Evolutionary conservation across 1,140 invertebrate genomes (phyloP).

Genomic region (Ips nitidus): DNA sequence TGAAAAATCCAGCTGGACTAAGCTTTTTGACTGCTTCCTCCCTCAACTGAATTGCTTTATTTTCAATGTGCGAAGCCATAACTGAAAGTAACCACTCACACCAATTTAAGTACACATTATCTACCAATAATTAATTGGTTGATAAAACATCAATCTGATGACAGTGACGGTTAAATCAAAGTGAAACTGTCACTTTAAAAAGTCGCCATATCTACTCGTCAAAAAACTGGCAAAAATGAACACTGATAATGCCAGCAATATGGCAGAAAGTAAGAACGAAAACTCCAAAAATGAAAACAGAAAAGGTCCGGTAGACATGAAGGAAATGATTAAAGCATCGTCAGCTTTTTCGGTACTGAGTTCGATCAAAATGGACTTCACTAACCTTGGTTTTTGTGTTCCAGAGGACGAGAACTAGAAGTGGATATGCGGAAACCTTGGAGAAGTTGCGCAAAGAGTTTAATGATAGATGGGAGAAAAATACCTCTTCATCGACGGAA

Average conservation of each 20-base stretch:
- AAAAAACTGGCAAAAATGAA: neutral
- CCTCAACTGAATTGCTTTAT: conserved; percentile 87
- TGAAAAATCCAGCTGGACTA: conserved; percentile 81
- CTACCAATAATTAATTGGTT: too few species aligned
- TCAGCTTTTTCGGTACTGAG: conserved; percentile 13
- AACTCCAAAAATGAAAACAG: neutral
- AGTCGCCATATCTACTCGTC: too few species aligned
- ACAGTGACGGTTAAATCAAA: too few species aligned
- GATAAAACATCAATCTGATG: too few species aligned
- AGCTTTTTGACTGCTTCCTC: conserved; percentile 90
- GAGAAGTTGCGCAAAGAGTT: conserved; percentile 40
- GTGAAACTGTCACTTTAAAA: too few species aligned
- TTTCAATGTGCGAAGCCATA: conserved; percentile 89
- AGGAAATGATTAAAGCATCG: conserved; percentile 24
- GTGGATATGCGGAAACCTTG: conserved; percentile 36
- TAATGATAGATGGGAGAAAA: conserved; percentile 38
- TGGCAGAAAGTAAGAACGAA: too few species aligned
- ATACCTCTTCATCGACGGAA: conserved; percentile 21
- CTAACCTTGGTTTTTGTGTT: neutral
- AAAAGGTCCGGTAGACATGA: conserved; percentile 11
- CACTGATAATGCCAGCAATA: too few species aligned
- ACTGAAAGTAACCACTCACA: neutral
- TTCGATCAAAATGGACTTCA: neutral
- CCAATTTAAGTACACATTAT: neutral
- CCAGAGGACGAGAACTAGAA: conserved; percentile 30